Evolutionary conservation across 2,797 vertebrate genomes (phyloP).

Genomic region (Silurus aristotelis): DNA sequence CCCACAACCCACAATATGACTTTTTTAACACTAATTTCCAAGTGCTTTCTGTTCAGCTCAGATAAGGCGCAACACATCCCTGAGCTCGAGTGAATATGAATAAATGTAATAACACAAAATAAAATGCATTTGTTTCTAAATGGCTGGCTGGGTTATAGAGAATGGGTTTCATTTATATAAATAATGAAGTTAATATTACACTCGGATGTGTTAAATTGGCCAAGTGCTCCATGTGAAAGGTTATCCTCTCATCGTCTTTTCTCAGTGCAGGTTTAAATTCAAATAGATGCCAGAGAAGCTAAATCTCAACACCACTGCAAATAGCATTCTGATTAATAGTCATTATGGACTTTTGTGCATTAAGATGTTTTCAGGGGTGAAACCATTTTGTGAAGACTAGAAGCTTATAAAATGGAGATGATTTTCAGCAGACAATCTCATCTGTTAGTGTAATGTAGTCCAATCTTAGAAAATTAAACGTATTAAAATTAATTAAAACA

Average conservation of each 20-base stretch:
- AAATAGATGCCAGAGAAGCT: constrained; percentile 1
- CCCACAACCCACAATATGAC: constrained; percentile 37
- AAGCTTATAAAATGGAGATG: background rate
- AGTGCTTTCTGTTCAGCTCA: constrained; percentile 43
- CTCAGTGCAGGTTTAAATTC: constrained; percentile 24
- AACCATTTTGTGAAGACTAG: background rate
- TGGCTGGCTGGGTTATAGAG: constrained; percentile 21
- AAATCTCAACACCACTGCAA: constrained; percentile 12
- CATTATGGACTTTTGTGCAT: background rate
- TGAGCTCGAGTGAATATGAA: constrained; percentile 31
- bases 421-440: constrained; percentile 5
- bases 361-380: background rate
- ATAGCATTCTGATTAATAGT: background rate
- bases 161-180: constrained; percentile 40
- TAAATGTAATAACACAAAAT: constrained; percentile 32
- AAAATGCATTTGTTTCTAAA: constrained; percentile 42
- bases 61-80: constrained; percentile 40
- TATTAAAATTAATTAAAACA: constrained; percentile 28
- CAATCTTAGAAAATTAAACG: constrained; percentile 4
- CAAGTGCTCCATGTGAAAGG: constrained; percentile 1
- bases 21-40: constrained; percentile 49
- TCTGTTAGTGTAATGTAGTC: background rate
- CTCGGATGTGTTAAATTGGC: constrained; percentile 27
- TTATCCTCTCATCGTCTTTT: constrained; percentile 15
- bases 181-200: constrained; percentile 34